phyloP scores from a whole-genome alignment of 2,113 vertebrate species.

The Rhizomys pruinosus region DNA sequence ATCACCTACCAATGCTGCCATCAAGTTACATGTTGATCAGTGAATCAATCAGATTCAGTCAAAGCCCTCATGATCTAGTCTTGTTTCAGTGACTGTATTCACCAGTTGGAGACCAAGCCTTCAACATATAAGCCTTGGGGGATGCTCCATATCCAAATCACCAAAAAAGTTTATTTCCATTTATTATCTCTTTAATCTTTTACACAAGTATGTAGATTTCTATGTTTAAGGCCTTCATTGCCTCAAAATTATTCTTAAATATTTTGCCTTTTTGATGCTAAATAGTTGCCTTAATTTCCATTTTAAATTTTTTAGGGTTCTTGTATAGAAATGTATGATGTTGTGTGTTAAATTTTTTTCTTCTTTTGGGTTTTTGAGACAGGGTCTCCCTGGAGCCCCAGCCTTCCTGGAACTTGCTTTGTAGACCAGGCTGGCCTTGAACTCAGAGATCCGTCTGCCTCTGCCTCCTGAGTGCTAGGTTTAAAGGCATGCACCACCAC shows the following conservation, averaged over 20 bases:
- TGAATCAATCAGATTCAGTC: background rate
- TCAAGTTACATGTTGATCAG: background rate
- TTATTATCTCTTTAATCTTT: background rate
- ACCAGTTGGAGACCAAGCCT: background rate
- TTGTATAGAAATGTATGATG: background rate
- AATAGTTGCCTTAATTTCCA: conserved; percentile 11
- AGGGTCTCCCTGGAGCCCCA: too few species aligned
- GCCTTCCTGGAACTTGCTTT: too few species aligned
- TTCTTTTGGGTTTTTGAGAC: too few species aligned
- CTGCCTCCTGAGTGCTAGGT: too few species aligned
- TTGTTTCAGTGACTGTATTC: background rate
- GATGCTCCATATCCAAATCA: background rate
- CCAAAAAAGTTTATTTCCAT: background rate
- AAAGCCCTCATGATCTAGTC: background rate
- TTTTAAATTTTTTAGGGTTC: conserved; percentile 24
- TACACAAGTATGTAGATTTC: background rate
- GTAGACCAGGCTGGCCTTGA: too few species aligned
- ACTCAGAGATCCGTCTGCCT: too few species aligned
- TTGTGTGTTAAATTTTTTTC: background rate
- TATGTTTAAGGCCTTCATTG: background rate
- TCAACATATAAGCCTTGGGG: background rate
- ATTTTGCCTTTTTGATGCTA: conserved; percentile 18
- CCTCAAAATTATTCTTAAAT: background rate
- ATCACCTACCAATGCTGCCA: background rate
- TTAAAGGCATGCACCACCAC: too few species aligned